Percentiles rank a stretch among this genome's conserved stretches.
These are phyloP conservation scores for Canis aureus DNA, from an alignment of 2,113 vertebrate species.

Conservation along the genomic window DNA sequence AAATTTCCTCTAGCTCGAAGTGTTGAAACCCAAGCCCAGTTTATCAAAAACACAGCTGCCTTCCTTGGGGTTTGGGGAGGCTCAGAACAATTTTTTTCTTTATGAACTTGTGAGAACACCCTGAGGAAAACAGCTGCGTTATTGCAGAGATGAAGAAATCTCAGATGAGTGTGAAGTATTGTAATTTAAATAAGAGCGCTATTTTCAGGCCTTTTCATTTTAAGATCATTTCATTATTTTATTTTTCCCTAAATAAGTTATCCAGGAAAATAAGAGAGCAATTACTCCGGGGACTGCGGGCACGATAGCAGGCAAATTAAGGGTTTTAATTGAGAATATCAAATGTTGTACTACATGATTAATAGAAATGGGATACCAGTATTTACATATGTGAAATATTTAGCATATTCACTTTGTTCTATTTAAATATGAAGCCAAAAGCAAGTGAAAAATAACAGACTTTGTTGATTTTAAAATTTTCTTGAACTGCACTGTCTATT, in stretches of 20 bases:
- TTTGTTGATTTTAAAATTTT: conserved; percentile 60
- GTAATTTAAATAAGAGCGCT: conserved; percentile 87
- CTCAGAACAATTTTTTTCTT: conserved; percentile 87
- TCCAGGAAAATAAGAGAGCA: conserved; percentile 77
- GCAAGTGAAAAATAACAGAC: conserved; percentile 57
- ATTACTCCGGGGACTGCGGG: conserved; percentile 71
- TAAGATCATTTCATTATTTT: conserved; percentile 83
- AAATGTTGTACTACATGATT: conserved; percentile 74
- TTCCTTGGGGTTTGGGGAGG: conserved; percentile 87
- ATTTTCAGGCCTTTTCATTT: conserved; percentile 83
- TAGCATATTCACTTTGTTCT: conserved; percentile 53
- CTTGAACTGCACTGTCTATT: conserved; percentile 14
- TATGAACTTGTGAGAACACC: conserved; percentile 87
- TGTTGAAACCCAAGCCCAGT: conserved; percentile 89
- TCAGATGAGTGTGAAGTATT: conserved; percentile 85
- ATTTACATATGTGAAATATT: conserved; percentile 78
- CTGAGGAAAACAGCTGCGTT: conserved; percentile 90
- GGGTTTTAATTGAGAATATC: conserved; percentile 79
- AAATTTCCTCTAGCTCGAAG: conserved; percentile 87
- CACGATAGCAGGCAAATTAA: conserved; percentile 73
- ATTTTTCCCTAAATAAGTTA: conserved; percentile 82
- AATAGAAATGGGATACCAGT: conserved; percentile 65
- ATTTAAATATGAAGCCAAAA: conserved; percentile 48
- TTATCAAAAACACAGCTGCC: conserved; percentile 90
- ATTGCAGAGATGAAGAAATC: conserved; percentile 87